These are phyloP conservation scores for Nomia melanderi DNA, from an alignment of 1,140 invertebrate genomes.

Conservation along the genomic window DNA sequence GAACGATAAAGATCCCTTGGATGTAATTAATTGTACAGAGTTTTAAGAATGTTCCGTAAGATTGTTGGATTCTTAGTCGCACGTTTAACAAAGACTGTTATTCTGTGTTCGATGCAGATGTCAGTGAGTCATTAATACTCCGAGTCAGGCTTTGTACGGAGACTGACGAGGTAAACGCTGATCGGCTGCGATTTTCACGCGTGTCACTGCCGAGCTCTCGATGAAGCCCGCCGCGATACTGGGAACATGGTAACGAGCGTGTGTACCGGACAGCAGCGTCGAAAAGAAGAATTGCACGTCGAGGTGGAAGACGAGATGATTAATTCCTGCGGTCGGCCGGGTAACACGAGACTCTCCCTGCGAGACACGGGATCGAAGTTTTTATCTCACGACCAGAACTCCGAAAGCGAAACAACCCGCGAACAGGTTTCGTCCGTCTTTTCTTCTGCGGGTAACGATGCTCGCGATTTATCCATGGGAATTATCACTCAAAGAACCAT, in stretches of 20 bases:
- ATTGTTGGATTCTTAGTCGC: too few species aligned
- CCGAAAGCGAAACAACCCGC: slow-evolving; percentile 25
- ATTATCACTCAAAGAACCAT: slow-evolving; percentile 4
- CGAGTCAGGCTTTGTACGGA: too few species aligned
- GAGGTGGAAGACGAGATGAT: slow-evolving; percentile 51
- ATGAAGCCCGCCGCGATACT: background rate
- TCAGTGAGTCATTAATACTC: background rate
- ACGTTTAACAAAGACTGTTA: too few species aligned
- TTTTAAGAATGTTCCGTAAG: too few species aligned
- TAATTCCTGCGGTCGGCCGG: slow-evolving; percentile 53
- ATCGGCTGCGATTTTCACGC: slow-evolving; percentile 3
- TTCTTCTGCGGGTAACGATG: background rate
- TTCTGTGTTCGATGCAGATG: too few species aligned
- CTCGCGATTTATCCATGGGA: background rate
- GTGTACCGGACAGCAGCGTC: slow-evolving; percentile 23
- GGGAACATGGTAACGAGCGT: slow-evolving; percentile 29
- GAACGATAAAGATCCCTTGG: too few species aligned
- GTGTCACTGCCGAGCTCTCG: background rate
- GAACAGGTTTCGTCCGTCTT: slow-evolving; percentile 11
- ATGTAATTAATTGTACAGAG: too few species aligned
- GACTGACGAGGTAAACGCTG: background rate
- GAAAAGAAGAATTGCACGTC: slow-evolving; percentile 25
- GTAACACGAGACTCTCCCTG: slow-evolving; percentile 45
- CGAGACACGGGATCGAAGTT: slow-evolving; percentile 19
- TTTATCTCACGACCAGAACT: slow-evolving; percentile 12